Conservation (phyloP, 2,797 vertebrate genomes). For the Petrocephalus schoutedeni region DNA sequence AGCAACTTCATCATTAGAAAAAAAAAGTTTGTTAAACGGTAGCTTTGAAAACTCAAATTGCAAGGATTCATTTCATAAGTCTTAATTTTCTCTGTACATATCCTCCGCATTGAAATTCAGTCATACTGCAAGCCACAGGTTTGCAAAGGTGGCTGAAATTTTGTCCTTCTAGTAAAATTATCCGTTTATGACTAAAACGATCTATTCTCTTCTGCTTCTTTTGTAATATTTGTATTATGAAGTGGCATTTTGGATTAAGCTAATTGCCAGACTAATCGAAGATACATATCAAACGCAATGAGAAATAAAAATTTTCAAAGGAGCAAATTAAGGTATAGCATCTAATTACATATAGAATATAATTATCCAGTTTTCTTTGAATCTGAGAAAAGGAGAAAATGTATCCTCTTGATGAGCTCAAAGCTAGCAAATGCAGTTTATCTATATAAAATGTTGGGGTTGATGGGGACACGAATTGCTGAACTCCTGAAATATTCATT, state of each 20-base stretch:
- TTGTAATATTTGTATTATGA: background rate
- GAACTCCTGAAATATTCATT: background rate
- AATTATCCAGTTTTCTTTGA: background rate
- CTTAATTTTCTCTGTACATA: background rate
- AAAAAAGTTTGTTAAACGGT: background rate
- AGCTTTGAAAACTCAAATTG: background rate
- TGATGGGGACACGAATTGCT: background rate
- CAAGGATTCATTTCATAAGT: background rate
- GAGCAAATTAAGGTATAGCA: background rate
- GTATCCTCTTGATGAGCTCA: background rate
- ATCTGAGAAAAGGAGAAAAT: background rate
- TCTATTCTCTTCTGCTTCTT: background rate
- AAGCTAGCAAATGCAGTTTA: background rate
- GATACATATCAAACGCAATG: background rate
- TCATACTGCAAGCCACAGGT: background rate
- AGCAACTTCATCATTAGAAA: background rate
- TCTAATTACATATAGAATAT: background rate
- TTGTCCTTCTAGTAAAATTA: background rate
- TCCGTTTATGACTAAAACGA: background rate
- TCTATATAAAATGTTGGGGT: background rate
- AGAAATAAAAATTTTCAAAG: background rate
- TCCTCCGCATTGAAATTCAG: background rate
- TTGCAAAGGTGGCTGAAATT: background rate
- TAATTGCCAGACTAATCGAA: background rate
- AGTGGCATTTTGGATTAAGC: background rate